Base-by-base conservation (phyloP, 2,888 invertebrate genomes). In the Fragum sueziense region DNA sequence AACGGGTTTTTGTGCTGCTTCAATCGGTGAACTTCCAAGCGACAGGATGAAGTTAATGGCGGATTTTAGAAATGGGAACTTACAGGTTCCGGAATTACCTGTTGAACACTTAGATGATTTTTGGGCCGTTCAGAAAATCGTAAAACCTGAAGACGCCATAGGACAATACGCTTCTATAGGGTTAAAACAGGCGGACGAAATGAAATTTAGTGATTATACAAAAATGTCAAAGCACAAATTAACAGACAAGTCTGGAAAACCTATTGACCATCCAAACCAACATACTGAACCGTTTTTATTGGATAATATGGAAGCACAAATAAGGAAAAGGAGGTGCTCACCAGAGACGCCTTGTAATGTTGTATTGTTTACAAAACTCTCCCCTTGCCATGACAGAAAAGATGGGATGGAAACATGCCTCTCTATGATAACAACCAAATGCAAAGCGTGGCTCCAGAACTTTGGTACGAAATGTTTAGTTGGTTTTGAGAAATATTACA, bases 391-490 rank as follows among this genome's bases (percentile, higher is more conserved):
- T 27, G 25, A 25, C 17, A 27, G 59, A 6, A 59, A 59, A 1
- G 59, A 59, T 31, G 6, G 17, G 29, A 27, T 29, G 9, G 59
- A 59, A 31, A 27, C 25, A 7, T 59, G 59, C 29, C 59, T 59
- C 2, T 59, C 31, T 29, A 4, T 29, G 17, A 59, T 59, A 59
- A 59, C 29, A 17, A 29, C 9, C 17, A 59, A 29, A 20, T 59
- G 59, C 29, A 31, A 27, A 20, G 29, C 27, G 29, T 59, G 59
- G 59, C 20, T 59, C 27, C 17, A 29, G 9, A 14, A 6, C 14
- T 59, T 25, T 27, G 29, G 59, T 27, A 59, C 59, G 11, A 59
- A 59, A 31, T 59, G 59, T 29, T 29, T 59, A 9, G 59, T 59
- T 2, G 27, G 59, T 59, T 59, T 59, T 9, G 59, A 59, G 17